Evolutionary conservation across 2,888 invertebrate genomes (phyloP).

Genomic region (Macaria liturata): DNA sequence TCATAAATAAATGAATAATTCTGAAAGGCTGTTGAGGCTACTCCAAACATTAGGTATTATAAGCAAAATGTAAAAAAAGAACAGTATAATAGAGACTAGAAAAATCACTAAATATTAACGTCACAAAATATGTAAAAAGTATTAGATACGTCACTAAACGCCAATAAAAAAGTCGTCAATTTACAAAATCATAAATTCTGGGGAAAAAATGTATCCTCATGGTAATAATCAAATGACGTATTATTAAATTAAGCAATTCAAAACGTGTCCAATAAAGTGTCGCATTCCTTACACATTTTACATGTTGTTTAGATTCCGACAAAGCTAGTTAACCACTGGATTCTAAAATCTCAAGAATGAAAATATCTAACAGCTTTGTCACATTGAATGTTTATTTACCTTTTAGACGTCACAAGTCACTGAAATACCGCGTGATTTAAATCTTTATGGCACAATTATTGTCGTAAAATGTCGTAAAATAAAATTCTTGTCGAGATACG

Average conservation of each 20-base stretch:
- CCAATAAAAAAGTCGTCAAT: no score
- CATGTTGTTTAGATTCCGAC: constrained; percentile 13
- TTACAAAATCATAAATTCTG: neutral
- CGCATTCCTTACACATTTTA: constrained; percentile 20
- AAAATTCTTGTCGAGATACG: constrained; percentile 17
- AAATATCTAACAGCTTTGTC: no score
- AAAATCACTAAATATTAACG: no score
- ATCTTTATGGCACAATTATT: constrained; percentile 26
- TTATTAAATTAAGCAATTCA: constrained; percentile 21
- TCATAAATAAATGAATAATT: constrained; percentile 18
- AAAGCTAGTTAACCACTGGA: no score
- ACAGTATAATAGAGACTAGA: no score
- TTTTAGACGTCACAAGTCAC: constrained; percentile 30
- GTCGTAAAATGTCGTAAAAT: constrained; percentile 22
- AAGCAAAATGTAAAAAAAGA: no score
- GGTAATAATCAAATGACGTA: constrained; percentile 5
- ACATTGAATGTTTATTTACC: constrained; percentile 34
- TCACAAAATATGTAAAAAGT: no score
- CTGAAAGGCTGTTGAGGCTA: constrained; percentile 6
- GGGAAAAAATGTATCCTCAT: constrained; percentile 1
- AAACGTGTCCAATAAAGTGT: constrained; percentile 21
- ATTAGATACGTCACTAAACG: no score
- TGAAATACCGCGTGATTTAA: constrained; percentile 30
- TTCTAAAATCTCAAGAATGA: no score
- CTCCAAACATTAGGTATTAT: neutral